Conservation (phyloP, 1,140 invertebrate genomes). For the Anadara kagoshimensis region DNA sequence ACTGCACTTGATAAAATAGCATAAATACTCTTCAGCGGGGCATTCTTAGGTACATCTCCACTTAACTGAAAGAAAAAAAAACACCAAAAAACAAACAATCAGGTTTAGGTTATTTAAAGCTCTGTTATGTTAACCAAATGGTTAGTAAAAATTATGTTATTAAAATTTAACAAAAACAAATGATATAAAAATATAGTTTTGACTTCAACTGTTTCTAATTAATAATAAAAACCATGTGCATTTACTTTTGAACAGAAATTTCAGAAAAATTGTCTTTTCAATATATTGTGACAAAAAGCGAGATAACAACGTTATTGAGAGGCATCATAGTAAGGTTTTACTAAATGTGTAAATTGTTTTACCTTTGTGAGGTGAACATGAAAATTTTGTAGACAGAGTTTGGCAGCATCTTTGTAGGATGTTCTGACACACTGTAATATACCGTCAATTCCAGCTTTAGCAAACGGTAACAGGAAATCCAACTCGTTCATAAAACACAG, state of each 20-base stretch:
- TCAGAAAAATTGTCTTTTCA: too few relatives aligned
- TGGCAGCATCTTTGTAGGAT: conserved; percentile 59
- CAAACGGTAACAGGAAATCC: conserved; percentile 59
- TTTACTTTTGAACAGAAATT: too few relatives aligned
- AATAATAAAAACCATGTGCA: too few relatives aligned
- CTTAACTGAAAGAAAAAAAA: conserved; percentile 51
- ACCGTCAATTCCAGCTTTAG: conserved; percentile 59
- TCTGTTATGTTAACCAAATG: not conserved
- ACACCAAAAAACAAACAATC: not conserved
- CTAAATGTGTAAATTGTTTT: too few relatives aligned
- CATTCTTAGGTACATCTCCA: conserved; percentile 58
- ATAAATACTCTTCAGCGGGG: conserved; percentile 57
- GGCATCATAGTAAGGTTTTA: too few relatives aligned
- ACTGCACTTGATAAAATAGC: conserved; percentile 60
- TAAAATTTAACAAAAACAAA: not conserved
- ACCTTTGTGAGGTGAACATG: conserved; percentile 64
- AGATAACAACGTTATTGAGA: too few relatives aligned
- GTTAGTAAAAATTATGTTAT: not conserved
- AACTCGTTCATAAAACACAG: conserved; percentile 52
- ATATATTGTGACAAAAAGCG: not conserved
- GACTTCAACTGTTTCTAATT: too few relatives aligned
- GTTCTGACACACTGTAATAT: conserved; percentile 55
- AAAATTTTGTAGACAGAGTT: conserved; percentile 56
- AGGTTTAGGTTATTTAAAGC: not conserved
- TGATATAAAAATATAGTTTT: not conserved